Percentiles rank a stretch among this genome's conserved stretches.
These are phyloP conservation scores for Drosophila azteca DNA, from an alignment of 1,140 invertebrate species.

Conservation along the genomic window DNA sequence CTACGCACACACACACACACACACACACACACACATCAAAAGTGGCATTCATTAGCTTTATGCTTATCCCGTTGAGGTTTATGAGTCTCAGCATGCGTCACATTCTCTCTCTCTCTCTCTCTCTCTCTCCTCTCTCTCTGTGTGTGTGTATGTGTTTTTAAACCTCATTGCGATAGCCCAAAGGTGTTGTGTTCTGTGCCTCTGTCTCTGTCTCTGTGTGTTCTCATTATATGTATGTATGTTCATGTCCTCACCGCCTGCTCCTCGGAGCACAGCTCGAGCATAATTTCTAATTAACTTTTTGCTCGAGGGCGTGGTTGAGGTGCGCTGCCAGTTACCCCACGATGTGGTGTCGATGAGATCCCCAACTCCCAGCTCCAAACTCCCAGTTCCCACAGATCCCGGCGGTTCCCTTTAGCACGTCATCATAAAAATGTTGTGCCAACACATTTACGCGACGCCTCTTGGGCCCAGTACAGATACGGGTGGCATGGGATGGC, in stretches of 20 bases:
- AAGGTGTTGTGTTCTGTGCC: constrained; percentile 44
- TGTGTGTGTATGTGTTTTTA: constrained; percentile 35
- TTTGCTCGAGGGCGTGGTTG: constrained; percentile 56
- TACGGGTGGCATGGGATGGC: neutral
- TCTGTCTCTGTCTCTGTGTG: neutral
- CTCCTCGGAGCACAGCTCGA: constrained; percentile 45
- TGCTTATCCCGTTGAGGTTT: constrained; percentile 34
- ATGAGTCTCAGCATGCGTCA: constrained; percentile 16
- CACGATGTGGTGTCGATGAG: constrained; percentile 4
- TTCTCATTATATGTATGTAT: constrained; percentile 9
- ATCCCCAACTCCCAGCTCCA: neutral
- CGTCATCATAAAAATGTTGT: constrained; percentile 80
- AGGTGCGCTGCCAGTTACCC: neutral
- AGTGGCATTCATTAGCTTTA: constrained; percentile 66
- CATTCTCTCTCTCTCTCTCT: too few species aligned
- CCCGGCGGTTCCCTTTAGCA: constrained; percentile 67
- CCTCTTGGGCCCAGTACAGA: constrained; percentile 51
- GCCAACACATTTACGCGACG: constrained; percentile 71
- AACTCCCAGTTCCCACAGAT: constrained; percentile 12
- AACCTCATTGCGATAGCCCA: constrained; percentile 52
- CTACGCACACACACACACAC: constrained; percentile 10
- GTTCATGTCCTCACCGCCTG: constrained; percentile 8
- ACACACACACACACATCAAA: constrained; percentile 38
- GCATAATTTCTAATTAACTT: constrained; percentile 82
- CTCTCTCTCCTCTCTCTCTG: neutral